phyloP scores from a whole-genome alignment of 2,888 invertebrate genomes.

The Erebia ligea region DNA sequence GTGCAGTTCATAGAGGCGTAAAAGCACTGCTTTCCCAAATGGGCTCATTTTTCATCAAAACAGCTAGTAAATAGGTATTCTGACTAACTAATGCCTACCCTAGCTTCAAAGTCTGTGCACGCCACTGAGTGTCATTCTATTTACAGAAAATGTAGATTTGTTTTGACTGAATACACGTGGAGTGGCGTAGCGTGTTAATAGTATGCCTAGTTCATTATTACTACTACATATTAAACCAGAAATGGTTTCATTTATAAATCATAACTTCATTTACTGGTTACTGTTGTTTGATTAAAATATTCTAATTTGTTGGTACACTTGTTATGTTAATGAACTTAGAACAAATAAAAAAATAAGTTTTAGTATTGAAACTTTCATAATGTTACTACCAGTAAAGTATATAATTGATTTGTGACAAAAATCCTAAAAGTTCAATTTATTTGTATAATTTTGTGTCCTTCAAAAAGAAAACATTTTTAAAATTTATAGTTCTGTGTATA shows the following conservation, averaged over 20 bases:
- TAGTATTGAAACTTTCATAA: neutral
- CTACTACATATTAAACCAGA: neutral
- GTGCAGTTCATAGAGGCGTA: too few species aligned
- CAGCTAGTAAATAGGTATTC: too few species aligned
- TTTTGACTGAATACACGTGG: neutral
- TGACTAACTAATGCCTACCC: too few species aligned
- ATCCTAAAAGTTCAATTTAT: neutral
- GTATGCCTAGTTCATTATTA: neutral
- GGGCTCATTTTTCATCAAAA: too few species aligned
- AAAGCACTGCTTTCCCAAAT: too few species aligned
- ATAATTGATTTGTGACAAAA: neutral
- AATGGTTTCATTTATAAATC: neutral
- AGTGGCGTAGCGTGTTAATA: neutral
- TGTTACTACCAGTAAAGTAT: constrained; percentile 4
- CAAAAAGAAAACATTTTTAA: too few species aligned
- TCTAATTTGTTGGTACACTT: neutral
- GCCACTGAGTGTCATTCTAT: neutral
- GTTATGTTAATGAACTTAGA: neutral
- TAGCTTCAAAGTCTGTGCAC: too few species aligned
- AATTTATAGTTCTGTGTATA: too few species aligned
- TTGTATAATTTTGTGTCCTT: too few species aligned
- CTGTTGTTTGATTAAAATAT: neutral
- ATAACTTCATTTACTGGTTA: constrained; percentile 7
- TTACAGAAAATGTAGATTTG: neutral
- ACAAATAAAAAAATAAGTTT: neutral